Percentiles rank a stretch among this genome's conserved stretches.
Evolutionary conservation across 37 sponge, comb jelly and placozoan species (phyloP).

Genomic region (Dysidea cf. avara): DNA sequence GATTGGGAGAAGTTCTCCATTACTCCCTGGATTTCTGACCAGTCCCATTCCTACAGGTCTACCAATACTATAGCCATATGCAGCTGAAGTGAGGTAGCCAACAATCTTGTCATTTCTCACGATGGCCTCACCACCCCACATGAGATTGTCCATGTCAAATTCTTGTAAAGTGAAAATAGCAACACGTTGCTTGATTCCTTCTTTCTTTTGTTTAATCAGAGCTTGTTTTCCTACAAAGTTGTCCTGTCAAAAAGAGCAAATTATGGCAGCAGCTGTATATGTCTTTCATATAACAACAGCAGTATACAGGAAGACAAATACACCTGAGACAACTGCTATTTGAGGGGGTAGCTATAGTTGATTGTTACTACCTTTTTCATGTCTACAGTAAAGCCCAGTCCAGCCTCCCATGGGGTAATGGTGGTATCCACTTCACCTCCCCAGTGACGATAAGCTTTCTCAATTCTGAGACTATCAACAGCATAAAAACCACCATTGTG

Average conservation of each 20-base stretch:
- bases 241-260: background rate
- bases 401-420: slow-evolving; percentile 75
- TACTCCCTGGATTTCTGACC: background rate
- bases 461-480: slow-evolving; percentile 71
- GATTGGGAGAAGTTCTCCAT: no score
- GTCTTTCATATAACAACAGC: no score
- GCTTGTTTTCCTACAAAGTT: slow-evolving; percentile 79
- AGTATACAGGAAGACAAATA: background rate
- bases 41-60: slow-evolving; percentile 20
- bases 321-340: background rate
- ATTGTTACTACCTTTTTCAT: slow-evolving; percentile 71
- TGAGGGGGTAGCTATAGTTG: background rate
- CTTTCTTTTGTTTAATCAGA: slow-evolving; percentile 46
- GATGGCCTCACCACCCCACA: slow-evolving; percentile 63
- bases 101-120: slow-evolving; percentile 47
- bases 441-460: slow-evolving; percentile 75
- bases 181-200: slow-evolving; percentile 44
- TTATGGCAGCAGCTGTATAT: background rate
- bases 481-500: slow-evolving; percentile 67
- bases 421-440: slow-evolving; percentile 71
- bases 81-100: slow-evolving; percentile 58
- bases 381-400: slow-evolving; percentile 56
- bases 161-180: slow-evolving; percentile 45
- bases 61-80: slow-evolving; percentile 43
- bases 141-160: slow-evolving; percentile 15